phyloP scores from a whole-genome alignment of 1,140 invertebrate species.

The Rhagoletis pomonella region DNA sequence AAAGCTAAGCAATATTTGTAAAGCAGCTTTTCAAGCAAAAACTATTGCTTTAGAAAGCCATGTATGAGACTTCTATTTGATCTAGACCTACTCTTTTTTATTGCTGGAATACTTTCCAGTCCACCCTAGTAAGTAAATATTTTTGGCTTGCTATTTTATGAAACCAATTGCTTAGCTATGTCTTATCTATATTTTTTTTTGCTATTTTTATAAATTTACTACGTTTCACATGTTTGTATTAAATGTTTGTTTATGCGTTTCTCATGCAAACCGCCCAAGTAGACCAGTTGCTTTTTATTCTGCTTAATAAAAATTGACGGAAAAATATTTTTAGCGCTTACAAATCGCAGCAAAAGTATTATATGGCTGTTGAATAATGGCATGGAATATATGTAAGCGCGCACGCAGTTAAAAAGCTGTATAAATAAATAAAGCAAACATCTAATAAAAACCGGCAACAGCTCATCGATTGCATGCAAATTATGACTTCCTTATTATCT shows the following conservation, averaged over 20 bases:
- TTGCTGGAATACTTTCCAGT: no score
- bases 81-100: no score
- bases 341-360: background rate
- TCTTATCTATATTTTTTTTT: background rate
- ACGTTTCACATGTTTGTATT: no score
- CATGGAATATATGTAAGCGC: background rate
- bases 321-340: background rate
- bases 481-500: constrained; percentile 52
- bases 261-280: no score
- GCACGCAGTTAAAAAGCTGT: background rate
- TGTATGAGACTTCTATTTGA: no score
- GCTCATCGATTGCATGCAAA: constrained; percentile 12
- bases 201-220: background rate
- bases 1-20: no score
- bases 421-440: constrained; percentile 18
- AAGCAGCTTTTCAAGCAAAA: no score
- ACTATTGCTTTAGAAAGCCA: no score
- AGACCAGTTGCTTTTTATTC: constrained; percentile 29
- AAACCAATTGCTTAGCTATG: no score
- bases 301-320: constrained; percentile 12
- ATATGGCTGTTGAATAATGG: background rate
- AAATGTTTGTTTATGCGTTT: background rate
- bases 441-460: constrained; percentile 12
- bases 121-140: no score
- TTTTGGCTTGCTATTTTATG: no score